Conservation (phyloP, 1,140 invertebrate genomes). For the Metopolophium dirhodum region DNA sequence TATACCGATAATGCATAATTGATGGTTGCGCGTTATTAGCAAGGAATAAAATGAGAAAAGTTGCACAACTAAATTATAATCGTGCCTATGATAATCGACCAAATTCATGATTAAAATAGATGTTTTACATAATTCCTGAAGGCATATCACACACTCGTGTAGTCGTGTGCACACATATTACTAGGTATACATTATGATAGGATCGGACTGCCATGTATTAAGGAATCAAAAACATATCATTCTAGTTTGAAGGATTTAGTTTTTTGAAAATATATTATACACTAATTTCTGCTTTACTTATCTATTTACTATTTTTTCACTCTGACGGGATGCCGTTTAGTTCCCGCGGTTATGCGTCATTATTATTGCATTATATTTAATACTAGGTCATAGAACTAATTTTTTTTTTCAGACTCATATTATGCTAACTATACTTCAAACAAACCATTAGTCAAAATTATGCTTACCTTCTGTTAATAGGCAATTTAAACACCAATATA, state of each 20-base stretch:
- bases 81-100: not conserved
- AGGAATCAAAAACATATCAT: not conserved
- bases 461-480: not conserved
- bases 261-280: not conserved
- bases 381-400: not conserved
- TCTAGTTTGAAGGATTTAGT: not conserved
- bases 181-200: not conserved
- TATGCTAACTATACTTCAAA: not conserved
- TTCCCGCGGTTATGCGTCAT: not conserved
- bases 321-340: not conserved
- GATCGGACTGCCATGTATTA: not conserved
- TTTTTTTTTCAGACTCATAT: not conserved
- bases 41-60: not conserved
- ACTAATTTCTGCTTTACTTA: not conserved
- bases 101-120: not conserved
- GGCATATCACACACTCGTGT: not conserved
- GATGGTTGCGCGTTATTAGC: not conserved
- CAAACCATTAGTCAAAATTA: slow-evolving; percentile 16
- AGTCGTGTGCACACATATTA: not conserved
- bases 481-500: not conserved
- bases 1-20: not conserved
- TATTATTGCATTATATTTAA: slow-evolving; percentile 1
- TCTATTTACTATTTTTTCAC: not conserved
- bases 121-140: slow-evolving; percentile 12
- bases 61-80: slow-evolving; percentile 7